A percentile compares a stretch with the other conserved stretches of the same genome.
These are phyloP conservation scores for Adoxophyes honmai DNA, from an alignment of 1,140 invertebrate genomes.

Conservation along the genomic window DNA sequence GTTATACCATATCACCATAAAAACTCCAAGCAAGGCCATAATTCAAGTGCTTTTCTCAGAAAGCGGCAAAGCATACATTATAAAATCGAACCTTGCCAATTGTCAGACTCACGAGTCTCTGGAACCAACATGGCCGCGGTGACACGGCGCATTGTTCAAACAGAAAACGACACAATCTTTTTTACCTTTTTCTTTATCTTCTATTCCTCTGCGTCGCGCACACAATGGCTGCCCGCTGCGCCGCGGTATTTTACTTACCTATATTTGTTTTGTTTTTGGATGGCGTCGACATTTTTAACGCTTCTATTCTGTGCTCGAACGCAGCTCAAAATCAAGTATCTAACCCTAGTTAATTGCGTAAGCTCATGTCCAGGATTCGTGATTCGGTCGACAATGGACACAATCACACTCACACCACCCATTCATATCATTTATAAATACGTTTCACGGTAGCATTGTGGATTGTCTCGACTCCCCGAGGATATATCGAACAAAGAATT, in stretches of 20 bases:
- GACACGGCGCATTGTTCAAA: constrained; percentile 68
- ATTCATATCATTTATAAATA: constrained; percentile 74
- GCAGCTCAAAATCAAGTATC: constrained; percentile 35
- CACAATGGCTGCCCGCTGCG: constrained; percentile 58
- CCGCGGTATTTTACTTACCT: constrained; percentile 57
- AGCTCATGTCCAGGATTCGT: constrained; percentile 51
- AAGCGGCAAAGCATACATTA: constrained; percentile 15
- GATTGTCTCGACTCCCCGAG: constrained; percentile 55
- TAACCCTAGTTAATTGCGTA: constrained; percentile 66
- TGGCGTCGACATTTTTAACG: constrained; percentile 17
- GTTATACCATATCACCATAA: background rate
- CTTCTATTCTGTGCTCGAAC: background rate
- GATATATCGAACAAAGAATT: constrained; percentile 60
- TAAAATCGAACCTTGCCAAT: constrained; percentile 19
- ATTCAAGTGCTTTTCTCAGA: constrained; percentile 13
- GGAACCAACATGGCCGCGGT: constrained; percentile 59
- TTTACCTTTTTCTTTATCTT: constrained; percentile 64
- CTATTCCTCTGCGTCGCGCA: constrained; percentile 36
- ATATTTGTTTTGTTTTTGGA: constrained; percentile 39
- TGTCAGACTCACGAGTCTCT: constrained; percentile 29
- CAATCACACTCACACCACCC: constrained; percentile 53
- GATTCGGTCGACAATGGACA: constrained; percentile 38
- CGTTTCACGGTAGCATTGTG: constrained; percentile 62
- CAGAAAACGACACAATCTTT: constrained; percentile 65
- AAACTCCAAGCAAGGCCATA: constrained; percentile 13